Evolutionary conservation across 1,140 invertebrate genomes (phyloP), one percentile per base, ranked within the genome.

Genomic region (Drosophila melanica): DNA sequence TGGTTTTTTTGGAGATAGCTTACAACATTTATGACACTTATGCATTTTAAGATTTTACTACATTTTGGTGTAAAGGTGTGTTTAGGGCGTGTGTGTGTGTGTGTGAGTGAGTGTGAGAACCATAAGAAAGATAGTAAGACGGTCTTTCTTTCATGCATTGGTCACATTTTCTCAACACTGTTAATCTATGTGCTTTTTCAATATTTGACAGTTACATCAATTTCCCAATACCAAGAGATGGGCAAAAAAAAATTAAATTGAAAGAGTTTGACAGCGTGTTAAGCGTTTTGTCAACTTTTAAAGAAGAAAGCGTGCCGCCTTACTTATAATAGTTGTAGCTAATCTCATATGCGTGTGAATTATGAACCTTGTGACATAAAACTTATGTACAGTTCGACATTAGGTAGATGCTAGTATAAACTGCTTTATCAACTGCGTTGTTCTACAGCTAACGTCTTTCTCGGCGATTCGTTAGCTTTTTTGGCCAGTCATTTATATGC

Each of bases 1-100:
- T 63, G 71, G 48, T 63, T 60, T 59, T 59, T 62, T 18, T 48
- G 9, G 12, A 16, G 47, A 71, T 18, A 67, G 77, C 81, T 84
- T 84, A 85, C 77, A 85, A 81, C 78, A 86, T 85, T 81, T 37
- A 81, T 75, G 59, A 73, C 58, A 64, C 55, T 59, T 66, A 70
- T 55, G 73, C 51, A 47, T 18, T 63, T 70, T 65, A 50, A 44
- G 48, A 37, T 50, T 63, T 59, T 23, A 45, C 42, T 58, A 45
- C 55, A 33, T 16, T 41, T 44, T 42, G 55, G 33, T 41, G 20
- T 63, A 20, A 58, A 63, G 54, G 70, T 51, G 57, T 41, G 58
- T 65, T 63, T 50, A 45, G 57, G 37, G 45, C 23, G 35, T 59
- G 20, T 59, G 42, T 50, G 20, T 63, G 14, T 63, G 51, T 64